phyloP scores from a whole-genome alignment of 92 coral and sea anemone genomes.

The Porites divaricata region DNA sequence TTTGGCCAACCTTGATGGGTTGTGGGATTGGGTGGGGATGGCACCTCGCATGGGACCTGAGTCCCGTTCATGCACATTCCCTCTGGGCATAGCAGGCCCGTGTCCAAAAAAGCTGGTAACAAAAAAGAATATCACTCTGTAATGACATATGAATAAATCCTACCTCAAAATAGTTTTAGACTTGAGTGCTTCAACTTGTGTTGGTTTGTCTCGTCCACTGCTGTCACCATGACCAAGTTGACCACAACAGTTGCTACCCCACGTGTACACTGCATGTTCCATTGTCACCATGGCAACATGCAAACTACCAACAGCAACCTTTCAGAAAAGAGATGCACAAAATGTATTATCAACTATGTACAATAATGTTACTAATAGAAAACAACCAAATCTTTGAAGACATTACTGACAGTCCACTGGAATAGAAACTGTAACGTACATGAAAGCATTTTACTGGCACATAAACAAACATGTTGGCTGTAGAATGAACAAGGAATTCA shows the following conservation, averaged over 20 bases:
- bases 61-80: too few relatives aligned
- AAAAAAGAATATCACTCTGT: not conserved
- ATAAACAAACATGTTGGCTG: too few relatives aligned
- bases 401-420: not conserved
- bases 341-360: too few relatives aligned
- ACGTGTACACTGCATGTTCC: slow-evolving; percentile 89
- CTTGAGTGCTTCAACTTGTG: slow-evolving; percentile 85
- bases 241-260: slow-evolving; percentile 97
- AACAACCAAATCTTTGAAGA: not conserved
- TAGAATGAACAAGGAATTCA: too few relatives aligned
- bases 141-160: not conserved
- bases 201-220: slow-evolving; percentile 78
- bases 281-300: slow-evolving; percentile 97
- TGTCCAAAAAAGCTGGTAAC: not conserved
- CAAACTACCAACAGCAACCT: slow-evolving; percentile 95
- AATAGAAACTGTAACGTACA: not conserved
- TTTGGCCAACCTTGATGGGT: too few relatives aligned
- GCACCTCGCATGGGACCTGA: too few relatives aligned
- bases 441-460: too few relatives aligned
- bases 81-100: too few relatives aligned
- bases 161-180: slow-evolving; percentile 92
- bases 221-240: slow-evolving; percentile 97
- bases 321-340: not conserved
- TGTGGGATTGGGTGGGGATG: too few relatives aligned
- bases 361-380: too few relatives aligned